Percentiles rank a stretch among this genome's conserved stretches.
Conservation (phyloP, 2,113 vertebrate species). For the Chlorodrepanis virens region DNA sequence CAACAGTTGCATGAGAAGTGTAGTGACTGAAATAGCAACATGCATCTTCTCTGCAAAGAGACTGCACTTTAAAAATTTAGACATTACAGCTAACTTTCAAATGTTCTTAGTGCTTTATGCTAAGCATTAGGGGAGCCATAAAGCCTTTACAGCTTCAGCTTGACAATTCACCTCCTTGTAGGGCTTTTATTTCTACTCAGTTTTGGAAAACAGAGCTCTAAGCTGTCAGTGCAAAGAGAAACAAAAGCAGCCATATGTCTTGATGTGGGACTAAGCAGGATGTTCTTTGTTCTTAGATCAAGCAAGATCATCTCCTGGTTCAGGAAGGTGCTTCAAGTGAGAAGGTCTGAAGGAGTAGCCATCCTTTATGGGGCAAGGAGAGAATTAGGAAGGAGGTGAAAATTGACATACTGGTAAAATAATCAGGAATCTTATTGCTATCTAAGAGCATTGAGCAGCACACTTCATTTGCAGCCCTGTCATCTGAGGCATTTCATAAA, state of each 20-base stretch:
- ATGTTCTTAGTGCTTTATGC: neutral
- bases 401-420: neutral
- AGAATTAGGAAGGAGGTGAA: neutral
- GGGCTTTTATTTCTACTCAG: neutral
- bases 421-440: neutral
- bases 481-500: neutral
- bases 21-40: neutral
- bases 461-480: neutral
- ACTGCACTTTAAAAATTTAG: neutral
- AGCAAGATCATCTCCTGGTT: neutral
- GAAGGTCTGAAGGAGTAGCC: neutral
- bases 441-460: neutral
- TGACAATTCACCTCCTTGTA: neutral
- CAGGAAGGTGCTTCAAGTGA: neutral
- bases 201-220: neutral
- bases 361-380: neutral
- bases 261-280: neutral
- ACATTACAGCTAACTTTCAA: neutral
- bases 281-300: neutral
- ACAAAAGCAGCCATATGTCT: neutral
- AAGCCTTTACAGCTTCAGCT: neutral
- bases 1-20: neutral
- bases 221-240: neutral
- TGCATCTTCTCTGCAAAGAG: neutral
- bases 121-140: neutral